Base-by-base conservation (phyloP, 2,888 invertebrate species). In the Drosophila subquinaria region DNA sequence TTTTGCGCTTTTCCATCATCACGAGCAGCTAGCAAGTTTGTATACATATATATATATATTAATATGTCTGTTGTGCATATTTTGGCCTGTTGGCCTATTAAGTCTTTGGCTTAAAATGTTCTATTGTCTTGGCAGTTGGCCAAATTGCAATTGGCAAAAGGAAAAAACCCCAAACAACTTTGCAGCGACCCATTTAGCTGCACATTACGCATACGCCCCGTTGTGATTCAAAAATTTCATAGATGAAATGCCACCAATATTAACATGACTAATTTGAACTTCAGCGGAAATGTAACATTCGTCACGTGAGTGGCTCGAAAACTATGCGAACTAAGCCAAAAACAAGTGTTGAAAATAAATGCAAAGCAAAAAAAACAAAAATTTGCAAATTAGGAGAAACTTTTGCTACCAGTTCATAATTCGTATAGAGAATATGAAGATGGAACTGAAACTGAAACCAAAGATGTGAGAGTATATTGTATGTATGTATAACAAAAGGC, bases 351-450 rank as follows among this genome's bases (percentile, higher is more conserved):
- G 68, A 72, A 60, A 30, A 50, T 23, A 30, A 20, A 36, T 35
- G 35, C 13, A 67, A 13, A 13, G 20, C 2, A 45, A 3, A 6
- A 27, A 27, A 27, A 1, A 38, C 17, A 57, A 73, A 81, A 76
- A 80, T 86, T 90, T 90, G 86, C 86, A 90, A 90, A 87, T 87
- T 88, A 89, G 87, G 90, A 89, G 86, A 87, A 87, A 87, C 86
- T 87, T 73, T 88, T 73, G 65, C 70, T 61, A 67, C 47, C 70
- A 62, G 55, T 36, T 20, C 15, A 20, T 43, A 47, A 64, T 71
- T 66, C 30, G 47, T 45, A n/a, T 36, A 43, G 36, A 55, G 61
- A 55, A 74, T 56, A 23, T 59, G 60, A 64, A 88, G 87, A 86
- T 88, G 83, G 76, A 76, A 80, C 70, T 76, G 69, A 73, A 73